These are phyloP conservation scores for Buathra laborator DNA, from an alignment of 2,888 invertebrate species.

Conservation along the genomic window DNA sequence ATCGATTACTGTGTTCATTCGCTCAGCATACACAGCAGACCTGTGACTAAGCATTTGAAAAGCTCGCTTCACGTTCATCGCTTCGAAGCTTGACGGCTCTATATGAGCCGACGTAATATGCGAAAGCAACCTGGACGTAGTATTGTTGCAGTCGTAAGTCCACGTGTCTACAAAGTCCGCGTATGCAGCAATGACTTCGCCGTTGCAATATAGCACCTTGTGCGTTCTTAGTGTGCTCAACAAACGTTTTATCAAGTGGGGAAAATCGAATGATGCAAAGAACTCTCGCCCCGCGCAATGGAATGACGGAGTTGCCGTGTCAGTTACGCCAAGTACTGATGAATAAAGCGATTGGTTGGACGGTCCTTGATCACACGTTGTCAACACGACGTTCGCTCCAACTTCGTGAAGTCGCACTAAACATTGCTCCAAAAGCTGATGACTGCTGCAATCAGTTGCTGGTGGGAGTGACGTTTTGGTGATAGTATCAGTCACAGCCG, in stretches of 20 bases:
- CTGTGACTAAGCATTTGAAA: slow-evolving; percentile 64
- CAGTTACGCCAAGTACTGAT: not conserved
- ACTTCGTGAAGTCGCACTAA: slow-evolving; percentile 2
- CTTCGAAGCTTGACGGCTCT: slow-evolving; percentile 49
- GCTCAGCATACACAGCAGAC: slow-evolving; percentile 39
- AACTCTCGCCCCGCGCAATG: slow-evolving; percentile 5
- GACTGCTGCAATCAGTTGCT: no score
- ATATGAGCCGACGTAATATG: slow-evolving; percentile 62
- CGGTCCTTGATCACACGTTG: slow-evolving; percentile 50
- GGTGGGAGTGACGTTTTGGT: no score
- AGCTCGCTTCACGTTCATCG: slow-evolving; percentile 68
- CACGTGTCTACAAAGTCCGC: slow-evolving; percentile 54
- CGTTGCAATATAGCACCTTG: slow-evolving; percentile 46
- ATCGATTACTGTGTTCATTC: no score
- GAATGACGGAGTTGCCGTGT: slow-evolving; percentile 10
- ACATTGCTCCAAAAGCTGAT: not conserved
- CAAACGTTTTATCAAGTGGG: slow-evolving; percentile 63
- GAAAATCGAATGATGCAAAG: slow-evolving; percentile 53
- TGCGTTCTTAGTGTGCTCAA: slow-evolving; percentile 33
- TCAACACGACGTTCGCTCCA: slow-evolving; percentile 34
- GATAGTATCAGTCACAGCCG: no score
- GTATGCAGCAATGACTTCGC: slow-evolving; percentile 46
- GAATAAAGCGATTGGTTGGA: slow-evolving; percentile 9
- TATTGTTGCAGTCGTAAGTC: slow-evolving; percentile 20
- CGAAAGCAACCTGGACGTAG: slow-evolving; percentile 50